Conservation (phyloP, 2,888 invertebrate genomes). For the Linnaemya vulpina region DNA sequence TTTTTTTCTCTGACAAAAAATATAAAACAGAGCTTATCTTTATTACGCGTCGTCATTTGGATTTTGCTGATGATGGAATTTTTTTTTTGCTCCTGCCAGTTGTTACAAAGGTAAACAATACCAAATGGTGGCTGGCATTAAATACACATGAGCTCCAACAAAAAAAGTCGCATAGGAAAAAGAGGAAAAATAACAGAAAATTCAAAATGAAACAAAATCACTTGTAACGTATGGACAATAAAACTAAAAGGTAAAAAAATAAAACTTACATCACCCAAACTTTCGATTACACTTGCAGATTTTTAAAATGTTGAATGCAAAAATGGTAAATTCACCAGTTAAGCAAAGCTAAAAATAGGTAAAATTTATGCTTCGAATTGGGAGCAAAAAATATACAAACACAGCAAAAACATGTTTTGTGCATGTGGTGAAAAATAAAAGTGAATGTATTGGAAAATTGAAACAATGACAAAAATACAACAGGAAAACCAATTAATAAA, state of each 20-base stretch:
- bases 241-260: constrained; percentile 28
- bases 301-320: constrained; percentile 38
- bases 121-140: constrained; percentile 52
- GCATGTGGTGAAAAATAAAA: constrained; percentile 29
- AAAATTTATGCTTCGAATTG: constrained; percentile 19
- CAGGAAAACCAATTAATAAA: constrained; percentile 19
- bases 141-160: constrained; percentile 53
- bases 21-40: constrained; percentile 74
- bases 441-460: constrained; percentile 55
- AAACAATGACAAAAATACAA: constrained; percentile 39
- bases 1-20: constrained; percentile 56
- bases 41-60: constrained; percentile 74
- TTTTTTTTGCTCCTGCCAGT: not conserved
- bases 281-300: constrained; percentile 56
- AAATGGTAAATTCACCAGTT: constrained; percentile 54
- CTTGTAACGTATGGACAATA: constrained; percentile 32
- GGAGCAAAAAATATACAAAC: constrained; percentile 26
- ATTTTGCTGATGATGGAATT: constrained; percentile 73
- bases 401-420: constrained; percentile 23
- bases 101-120: constrained; percentile 50
- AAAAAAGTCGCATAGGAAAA: constrained; percentile 6
- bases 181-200: constrained; percentile 26
- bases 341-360: constrained; percentile 57
- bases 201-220: constrained; percentile 52
- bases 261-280: constrained; percentile 32